Evolutionary conservation across 2,113 vertebrate species (phyloP).

Genomic region (Laterallus jamaicensis): DNA sequence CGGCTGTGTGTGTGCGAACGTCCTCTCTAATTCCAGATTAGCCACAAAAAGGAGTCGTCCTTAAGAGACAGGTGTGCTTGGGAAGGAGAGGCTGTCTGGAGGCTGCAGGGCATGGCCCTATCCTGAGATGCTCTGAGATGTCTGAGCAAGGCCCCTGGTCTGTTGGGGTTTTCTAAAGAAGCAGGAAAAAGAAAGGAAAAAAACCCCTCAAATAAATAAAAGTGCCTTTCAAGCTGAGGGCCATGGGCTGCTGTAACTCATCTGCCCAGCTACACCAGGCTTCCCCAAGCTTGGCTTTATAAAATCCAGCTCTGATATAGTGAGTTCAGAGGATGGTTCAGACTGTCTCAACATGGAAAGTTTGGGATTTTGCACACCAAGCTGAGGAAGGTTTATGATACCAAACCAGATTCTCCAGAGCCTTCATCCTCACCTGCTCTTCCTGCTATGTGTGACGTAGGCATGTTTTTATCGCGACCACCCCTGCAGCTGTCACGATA

Average conservation of each 20-base stretch:
- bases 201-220: neutral
- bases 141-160: neutral
- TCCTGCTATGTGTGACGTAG: rapidly evolving
- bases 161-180: neutral
- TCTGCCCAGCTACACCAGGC: neutral
- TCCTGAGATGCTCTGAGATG: neutral
- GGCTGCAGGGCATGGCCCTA: neutral
- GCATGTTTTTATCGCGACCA: rapidly evolving
- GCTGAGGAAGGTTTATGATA: neutral
- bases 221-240: neutral
- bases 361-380: neutral
- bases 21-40: constrained; percentile 58
- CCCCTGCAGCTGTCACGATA: rapidly evolving
- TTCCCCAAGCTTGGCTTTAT: neutral
- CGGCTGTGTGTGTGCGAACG: neutral
- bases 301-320: neutral
- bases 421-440: neutral
- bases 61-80: neutral
- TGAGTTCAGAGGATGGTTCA: neutral
- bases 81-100: neutral
- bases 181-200: neutral
- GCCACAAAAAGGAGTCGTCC: constrained; percentile 10
- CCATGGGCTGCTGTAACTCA: neutral
- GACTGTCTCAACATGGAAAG: neutral
- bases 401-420: neutral